Conservation (phyloP, 2,888 invertebrate species). For the Napeogenes inachia region DNA sequence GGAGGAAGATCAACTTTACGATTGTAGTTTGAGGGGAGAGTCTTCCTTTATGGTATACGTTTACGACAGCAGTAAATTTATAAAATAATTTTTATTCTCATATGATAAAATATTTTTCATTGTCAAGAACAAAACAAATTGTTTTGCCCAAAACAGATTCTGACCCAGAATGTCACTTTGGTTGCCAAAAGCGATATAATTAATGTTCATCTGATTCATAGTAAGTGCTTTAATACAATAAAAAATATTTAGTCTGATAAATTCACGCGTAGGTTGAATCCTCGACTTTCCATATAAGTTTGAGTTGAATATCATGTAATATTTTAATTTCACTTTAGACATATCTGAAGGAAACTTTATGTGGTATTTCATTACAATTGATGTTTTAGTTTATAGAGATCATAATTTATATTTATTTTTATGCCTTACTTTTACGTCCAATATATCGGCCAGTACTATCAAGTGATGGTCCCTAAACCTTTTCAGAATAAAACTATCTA, state of each 20-base stretch:
- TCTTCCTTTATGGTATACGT: conserved; percentile 38
- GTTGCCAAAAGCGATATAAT: conserved; percentile 18
- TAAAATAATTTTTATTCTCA: conserved; percentile 34
- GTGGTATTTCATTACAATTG: conserved; percentile 9
- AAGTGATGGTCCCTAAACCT: too few species aligned
- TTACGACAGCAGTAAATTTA: conserved; percentile 40
- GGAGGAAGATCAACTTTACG: conserved; percentile 56
- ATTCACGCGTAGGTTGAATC: conserved; percentile 26
- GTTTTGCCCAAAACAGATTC: conserved; percentile 9
- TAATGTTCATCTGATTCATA: conserved; percentile 24
- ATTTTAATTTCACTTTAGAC: conserved; percentile 22
- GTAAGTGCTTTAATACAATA: conserved; percentile 15
- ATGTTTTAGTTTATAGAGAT: not conserved
- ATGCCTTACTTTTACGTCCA: too few species aligned
- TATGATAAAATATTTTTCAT: conserved; percentile 2
- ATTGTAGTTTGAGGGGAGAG: conserved; percentile 63
- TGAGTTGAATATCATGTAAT: conserved; percentile 20
- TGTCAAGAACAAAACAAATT: conserved; percentile 11
- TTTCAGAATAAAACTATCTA: too few species aligned
- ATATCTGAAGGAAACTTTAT: conserved; percentile 19
- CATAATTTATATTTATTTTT: too few species aligned
- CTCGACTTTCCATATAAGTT: conserved; percentile 26
- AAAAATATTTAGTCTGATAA: conserved; percentile 17
- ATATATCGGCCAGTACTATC: too few species aligned
- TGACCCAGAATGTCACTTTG: conserved; percentile 12